Conservation (phyloP, 2,888 invertebrate species). For the Drosophila ochracea region DNA sequence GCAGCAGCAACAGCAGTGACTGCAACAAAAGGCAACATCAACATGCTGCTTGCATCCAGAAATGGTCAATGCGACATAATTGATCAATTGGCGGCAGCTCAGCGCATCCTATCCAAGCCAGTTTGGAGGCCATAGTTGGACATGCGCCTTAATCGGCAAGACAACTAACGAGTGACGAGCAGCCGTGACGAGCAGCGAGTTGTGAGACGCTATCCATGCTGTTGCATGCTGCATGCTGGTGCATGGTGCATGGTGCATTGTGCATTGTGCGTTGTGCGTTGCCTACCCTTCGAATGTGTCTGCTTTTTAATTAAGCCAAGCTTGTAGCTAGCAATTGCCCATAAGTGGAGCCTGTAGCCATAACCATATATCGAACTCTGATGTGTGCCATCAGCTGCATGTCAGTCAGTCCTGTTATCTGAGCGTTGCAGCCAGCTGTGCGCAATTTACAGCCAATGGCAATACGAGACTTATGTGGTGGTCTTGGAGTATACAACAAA, state of each 20-base stretch:
- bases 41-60: constrained; percentile 38
- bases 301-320: constrained; percentile 70
- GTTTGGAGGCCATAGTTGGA: constrained; percentile 52
- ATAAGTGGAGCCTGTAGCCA: constrained; percentile 40
- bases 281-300: constrained; percentile 42
- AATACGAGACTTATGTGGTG: not conserved
- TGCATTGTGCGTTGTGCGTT: not conserved
- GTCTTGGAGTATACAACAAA: not conserved
- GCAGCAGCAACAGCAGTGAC: not conserved
- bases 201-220: not conserved
- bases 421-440: not conserved
- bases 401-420: constrained; percentile 5
- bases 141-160: constrained; percentile 41
- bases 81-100: constrained; percentile 65
- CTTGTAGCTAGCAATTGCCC: constrained; percentile 37
- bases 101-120: constrained; percentile 51
- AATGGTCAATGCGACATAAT: constrained; percentile 64
- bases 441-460: not conserved
- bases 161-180: constrained; percentile 30
- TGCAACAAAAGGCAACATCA: constrained; percentile 24
- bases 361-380: constrained; percentile 30
- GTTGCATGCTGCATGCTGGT: constrained; percentile 1
- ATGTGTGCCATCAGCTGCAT: constrained; percentile 60
- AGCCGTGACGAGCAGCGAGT: constrained; percentile 12
- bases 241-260: not conserved